Percentiles rank a stretch among this genome's conserved stretches.
Conservation (phyloP, 2,797 vertebrate genomes). For the Sarcoramphus papa region DNA sequence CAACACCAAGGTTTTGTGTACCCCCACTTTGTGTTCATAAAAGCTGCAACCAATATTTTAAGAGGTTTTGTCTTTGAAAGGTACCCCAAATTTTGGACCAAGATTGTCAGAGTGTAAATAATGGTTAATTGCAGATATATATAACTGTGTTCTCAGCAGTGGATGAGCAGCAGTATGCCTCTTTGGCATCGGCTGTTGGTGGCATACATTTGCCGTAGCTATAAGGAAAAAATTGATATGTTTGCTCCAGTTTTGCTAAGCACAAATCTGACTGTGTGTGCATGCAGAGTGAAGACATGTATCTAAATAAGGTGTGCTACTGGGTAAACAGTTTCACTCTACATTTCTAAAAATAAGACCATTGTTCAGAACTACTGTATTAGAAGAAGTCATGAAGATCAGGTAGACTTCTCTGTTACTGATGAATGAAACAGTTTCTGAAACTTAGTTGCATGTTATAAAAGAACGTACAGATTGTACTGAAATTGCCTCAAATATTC, state of each 20-base stretch:
- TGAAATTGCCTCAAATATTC: not conserved
- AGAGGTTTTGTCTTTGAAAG: not conserved
- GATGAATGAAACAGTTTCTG: not conserved
- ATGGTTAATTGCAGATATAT: not conserved
- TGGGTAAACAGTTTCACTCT: not conserved
- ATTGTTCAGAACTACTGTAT: not conserved
- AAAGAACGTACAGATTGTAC: not conserved
- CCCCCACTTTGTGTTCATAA: not conserved
- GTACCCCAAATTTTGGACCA: not conserved
- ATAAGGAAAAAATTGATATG: not conserved
- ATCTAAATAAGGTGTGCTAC: not conserved
- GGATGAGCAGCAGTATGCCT: not conserved
- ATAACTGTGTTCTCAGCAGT: not conserved
- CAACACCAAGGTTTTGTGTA: not conserved
- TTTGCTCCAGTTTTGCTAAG: not conserved
- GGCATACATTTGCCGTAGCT: not conserved
- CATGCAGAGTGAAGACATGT: not conserved
- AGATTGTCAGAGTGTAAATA: not conserved
- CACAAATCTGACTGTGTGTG: not conserved
- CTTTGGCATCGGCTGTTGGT: not conserved
- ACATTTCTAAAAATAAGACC: not conserved
- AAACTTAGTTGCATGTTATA: not conserved
- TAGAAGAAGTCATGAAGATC: not conserved
- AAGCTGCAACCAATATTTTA: not conserved
- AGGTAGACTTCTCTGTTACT: not conserved